A percentile compares a stretch with the other conserved stretches of the same genome.
Evolutionary conservation across 2,113 vertebrate species (phyloP).

Genomic region (Raja brachyura): DNA sequence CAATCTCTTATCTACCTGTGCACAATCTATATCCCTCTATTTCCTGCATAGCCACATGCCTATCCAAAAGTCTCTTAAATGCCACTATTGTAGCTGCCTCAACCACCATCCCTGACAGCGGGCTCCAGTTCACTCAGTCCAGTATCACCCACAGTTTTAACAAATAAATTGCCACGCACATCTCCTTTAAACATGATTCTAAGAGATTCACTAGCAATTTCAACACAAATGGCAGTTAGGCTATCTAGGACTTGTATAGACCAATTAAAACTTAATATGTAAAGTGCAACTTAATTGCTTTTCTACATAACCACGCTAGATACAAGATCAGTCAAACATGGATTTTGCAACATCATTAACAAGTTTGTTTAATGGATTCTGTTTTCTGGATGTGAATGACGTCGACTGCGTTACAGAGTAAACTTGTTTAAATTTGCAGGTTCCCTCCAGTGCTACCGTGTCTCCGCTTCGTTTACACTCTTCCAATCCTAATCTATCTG

Average conservation of each 20-base stretch:
- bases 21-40: no score
- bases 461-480: slow-evolving; percentile 86
- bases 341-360: not conserved
- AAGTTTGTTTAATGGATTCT: not conserved
- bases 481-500: slow-evolving; percentile 95
- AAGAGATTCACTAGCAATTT: not conserved
- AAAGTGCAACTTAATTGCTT: not conserved
- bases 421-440: slow-evolving; percentile 55
- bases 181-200: not conserved
- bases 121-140: no score
- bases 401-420: not conserved
- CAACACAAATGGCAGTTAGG: not conserved
- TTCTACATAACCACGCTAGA: not conserved
- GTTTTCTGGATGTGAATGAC: not conserved
- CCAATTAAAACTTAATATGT: not conserved
- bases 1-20: no score
- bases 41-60: no score
- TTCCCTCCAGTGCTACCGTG: slow-evolving; percentile 86
- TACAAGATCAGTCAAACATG: not conserved
- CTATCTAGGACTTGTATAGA: not conserved
- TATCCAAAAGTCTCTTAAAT: no score
- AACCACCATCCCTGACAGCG: no score
- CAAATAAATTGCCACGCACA: no score
- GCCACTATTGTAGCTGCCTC: no score
- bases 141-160: no score